Conservation (phyloP, 1,140 invertebrate genomes). For the Coboldia fuscipes region DNA sequence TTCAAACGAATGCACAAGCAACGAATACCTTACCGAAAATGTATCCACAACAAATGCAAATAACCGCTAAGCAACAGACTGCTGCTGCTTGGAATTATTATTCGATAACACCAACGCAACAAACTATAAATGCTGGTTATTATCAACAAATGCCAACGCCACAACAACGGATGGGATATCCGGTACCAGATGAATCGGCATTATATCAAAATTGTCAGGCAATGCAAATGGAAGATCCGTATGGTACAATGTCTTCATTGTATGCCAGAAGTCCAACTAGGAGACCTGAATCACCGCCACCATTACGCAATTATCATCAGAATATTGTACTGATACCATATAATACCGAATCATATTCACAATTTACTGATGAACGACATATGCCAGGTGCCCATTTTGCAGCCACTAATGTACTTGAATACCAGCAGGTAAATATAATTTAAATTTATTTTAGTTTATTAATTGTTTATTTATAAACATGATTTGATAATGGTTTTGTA, state of each 20-base stretch:
- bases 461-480: too few species aligned
- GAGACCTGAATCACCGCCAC: constrained; percentile 38
- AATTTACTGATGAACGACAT: constrained; percentile 17
- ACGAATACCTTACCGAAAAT: too few species aligned
- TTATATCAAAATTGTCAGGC: constrained; percentile 19
- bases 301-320: constrained; percentile 36
- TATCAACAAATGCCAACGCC: constrained; percentile 23
- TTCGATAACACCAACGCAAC: constrained; percentile 6
- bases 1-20: too few species aligned
- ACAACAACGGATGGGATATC: constrained; percentile 19
- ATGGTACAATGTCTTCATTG: constrained; percentile 12
- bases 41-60: constrained; percentile 1
- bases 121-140: constrained; percentile 17
- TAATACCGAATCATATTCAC: constrained; percentile 25
- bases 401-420: constrained; percentile 19
- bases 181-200: constrained; percentile 11
- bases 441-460: too few species aligned
- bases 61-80: constrained; percentile 16
- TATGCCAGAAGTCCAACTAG: constrained; percentile 20
- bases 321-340: constrained; percentile 59
- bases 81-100: constrained; percentile 20
- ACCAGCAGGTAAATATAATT: constrained; percentile 16
- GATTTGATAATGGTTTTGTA: constrained; percentile 1
- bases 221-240: constrained; percentile 16
- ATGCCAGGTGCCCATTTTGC: constrained; percentile 12